A percentile compares a stretch with the other conserved stretches of the same genome.
These are phyloP conservation scores for Channallabes apus DNA, from an alignment of 2,797 vertebrate species.

Conservation along the genomic window DNA sequence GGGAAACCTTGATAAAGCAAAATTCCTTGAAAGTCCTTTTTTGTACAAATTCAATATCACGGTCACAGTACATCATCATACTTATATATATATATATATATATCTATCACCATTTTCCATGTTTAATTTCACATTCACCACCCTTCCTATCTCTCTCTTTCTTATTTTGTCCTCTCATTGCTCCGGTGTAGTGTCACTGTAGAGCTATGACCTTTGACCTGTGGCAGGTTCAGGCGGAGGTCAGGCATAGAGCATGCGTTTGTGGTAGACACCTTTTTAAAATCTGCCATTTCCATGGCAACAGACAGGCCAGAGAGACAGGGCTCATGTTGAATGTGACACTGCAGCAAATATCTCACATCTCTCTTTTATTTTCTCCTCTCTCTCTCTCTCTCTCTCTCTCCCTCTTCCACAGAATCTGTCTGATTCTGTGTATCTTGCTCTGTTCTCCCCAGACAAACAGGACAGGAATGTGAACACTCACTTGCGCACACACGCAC, in stretches of 20 bases:
- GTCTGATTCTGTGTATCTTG: not conserved
- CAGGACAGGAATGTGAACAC: not conserved
- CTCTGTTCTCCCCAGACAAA: not conserved
- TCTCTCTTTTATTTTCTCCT: not conserved
- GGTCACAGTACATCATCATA: not conserved
- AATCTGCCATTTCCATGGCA: constrained; percentile 54
- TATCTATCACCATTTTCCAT: not conserved
- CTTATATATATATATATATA: no score
- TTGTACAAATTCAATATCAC: no score
- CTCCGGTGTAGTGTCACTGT: constrained; percentile 55
- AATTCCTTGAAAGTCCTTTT: no score
- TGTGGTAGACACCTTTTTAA: constrained; percentile 15
- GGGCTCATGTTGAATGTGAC: constrained; percentile 33
- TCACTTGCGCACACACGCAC: not conserved
- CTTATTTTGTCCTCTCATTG: constrained; percentile 46
- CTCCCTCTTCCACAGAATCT: not conserved
- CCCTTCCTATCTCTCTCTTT: not conserved
- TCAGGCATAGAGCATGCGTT: constrained; percentile 46
- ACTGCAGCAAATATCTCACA: constrained; percentile 33
- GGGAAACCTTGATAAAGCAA: not conserved
- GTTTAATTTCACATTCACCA: not conserved
- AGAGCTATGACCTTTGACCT: constrained; percentile 53
- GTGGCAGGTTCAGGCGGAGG: constrained; percentile 58
- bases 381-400: not conserved
- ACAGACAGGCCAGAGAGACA: constrained; percentile 45